Base-by-base conservation (phyloP, 2,888 invertebrate genomes). In the Eurois occulta region DNA sequence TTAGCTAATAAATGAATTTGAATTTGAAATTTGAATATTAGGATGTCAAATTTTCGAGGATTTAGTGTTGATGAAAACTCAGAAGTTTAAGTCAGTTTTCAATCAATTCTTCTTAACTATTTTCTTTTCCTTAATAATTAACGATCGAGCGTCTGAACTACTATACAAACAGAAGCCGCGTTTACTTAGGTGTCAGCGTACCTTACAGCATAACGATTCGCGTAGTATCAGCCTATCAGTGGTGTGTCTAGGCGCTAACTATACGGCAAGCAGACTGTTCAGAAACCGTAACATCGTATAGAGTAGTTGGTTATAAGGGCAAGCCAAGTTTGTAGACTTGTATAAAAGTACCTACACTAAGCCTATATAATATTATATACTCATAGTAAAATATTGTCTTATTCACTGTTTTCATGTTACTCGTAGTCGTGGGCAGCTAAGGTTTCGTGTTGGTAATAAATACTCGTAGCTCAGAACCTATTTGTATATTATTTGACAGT, bases 61-160 rank as follows among this genome's bases (percentile, higher is more conserved):
- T 43, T 48, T 28, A 67, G 7, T 21, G 60, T 69, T 2, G 16
- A 52, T 35, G 32, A 68, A 52, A 55, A 28, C 35, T 52, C 16
- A 10, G 28, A 72, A 43, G n/a, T 24, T 16, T 10, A 21, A 21
- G 32, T 66, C 62, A 41, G 13, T 52, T 71, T 38, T 52, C 58
- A 74, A 65, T 65, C 32, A 55, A 41, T 46, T 64, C 32, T n/a
- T 52, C n/a, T 24, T 46, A 75, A 35, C 48, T 72, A 24, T 68
- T 68, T 48, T 48, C 13, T 65, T 83, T 77, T 69, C 18, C 35
- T 65, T 77, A 66, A 48, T 60, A 70, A 46, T 43, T 24, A 64
- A 62, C 11, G 13, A 65, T 58, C 46, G 43, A 16, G 28, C 35
- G 35, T 52, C 24, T 55, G 48, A 72, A 70, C 35, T 48, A 64